phyloP scores from a whole-genome alignment of 2,888 invertebrate species.

The Spilosoma lubricipeda region DNA sequence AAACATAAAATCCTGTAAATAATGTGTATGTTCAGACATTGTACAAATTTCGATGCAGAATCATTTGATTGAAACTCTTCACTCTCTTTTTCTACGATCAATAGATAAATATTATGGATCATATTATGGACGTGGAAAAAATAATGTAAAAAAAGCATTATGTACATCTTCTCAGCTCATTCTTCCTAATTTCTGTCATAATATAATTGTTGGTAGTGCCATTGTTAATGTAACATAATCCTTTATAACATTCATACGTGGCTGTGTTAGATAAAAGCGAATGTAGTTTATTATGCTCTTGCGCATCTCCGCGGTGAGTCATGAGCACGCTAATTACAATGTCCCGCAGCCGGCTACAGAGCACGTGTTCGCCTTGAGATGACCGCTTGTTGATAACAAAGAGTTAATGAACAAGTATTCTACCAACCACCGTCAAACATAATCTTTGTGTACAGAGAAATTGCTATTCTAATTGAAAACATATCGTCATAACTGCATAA shows the following conservation, averaged over 20 bases:
- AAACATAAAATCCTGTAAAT: too few relatives aligned
- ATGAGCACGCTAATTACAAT: constrained; percentile 66
- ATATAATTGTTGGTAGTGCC: neutral
- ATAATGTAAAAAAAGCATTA: neutral
- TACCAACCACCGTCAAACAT: constrained; percentile 45
- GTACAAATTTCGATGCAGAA: neutral
- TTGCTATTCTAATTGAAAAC: neutral
- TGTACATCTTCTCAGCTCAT: neutral
- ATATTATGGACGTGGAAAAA: neutral
- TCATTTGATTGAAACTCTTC: neutral
- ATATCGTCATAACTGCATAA: constrained; percentile 9
- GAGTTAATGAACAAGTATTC: constrained; percentile 61
- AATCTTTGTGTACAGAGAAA: constrained; percentile 34
- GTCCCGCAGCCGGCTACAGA: constrained; percentile 41
- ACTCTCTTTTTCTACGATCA: neutral
- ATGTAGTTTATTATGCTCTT: constrained; percentile 56
- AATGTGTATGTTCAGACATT: too few relatives aligned
- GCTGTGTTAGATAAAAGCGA: constrained; percentile 50
- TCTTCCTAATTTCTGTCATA: neutral
- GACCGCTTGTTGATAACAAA: constrained; percentile 63
- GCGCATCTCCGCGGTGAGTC: constrained; percentile 68
- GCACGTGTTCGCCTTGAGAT: constrained; percentile 72
- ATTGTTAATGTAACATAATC: constrained; percentile 15
- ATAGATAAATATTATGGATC: neutral
- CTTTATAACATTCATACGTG: constrained; percentile 22